These are phyloP conservation scores for Chaenogobius annularis DNA, from an alignment of 2,113 vertebrate species.

Conservation along the genomic window DNA sequence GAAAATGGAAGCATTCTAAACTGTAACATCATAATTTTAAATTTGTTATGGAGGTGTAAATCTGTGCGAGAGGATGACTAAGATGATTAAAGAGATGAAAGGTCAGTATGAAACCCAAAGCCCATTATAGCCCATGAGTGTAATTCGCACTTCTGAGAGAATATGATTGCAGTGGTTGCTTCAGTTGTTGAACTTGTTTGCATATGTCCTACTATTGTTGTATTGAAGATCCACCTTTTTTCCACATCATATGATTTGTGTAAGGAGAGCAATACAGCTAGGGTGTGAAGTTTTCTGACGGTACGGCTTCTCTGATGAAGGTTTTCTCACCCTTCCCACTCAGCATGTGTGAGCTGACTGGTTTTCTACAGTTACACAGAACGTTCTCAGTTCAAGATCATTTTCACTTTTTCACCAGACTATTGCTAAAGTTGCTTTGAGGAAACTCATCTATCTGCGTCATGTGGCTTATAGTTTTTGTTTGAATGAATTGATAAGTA, in stretches of 20 bases:
- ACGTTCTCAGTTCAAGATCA: background rate
- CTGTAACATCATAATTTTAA: background rate
- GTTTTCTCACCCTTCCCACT: conserved; percentile 46
- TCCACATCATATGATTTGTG: background rate
- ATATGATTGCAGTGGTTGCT: background rate
- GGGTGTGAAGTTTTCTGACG: conserved; percentile 36
- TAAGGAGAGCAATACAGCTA: background rate
- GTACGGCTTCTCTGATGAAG: conserved; percentile 30
- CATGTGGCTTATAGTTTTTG: background rate
- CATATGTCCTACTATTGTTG: background rate
- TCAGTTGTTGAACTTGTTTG: background rate
- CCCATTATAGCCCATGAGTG: background rate
- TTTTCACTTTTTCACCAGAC: conserved; percentile 1
- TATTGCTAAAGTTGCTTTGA: conserved; percentile 1
- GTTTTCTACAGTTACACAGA: conserved; percentile 18
- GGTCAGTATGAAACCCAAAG: background rate
- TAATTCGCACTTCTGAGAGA: background rate
- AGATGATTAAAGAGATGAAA: background rate
- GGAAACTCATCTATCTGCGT: background rate
- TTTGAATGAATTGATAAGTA: background rate
- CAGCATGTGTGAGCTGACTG: conserved; percentile 38
- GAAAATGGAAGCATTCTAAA: background rate
- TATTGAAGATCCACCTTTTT: background rate
- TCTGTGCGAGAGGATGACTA: background rate
- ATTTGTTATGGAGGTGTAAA: background rate